phyloP scores from a whole-genome alignment of 1,140 invertebrate genomes.

The Archivesica marissinica region DNA sequence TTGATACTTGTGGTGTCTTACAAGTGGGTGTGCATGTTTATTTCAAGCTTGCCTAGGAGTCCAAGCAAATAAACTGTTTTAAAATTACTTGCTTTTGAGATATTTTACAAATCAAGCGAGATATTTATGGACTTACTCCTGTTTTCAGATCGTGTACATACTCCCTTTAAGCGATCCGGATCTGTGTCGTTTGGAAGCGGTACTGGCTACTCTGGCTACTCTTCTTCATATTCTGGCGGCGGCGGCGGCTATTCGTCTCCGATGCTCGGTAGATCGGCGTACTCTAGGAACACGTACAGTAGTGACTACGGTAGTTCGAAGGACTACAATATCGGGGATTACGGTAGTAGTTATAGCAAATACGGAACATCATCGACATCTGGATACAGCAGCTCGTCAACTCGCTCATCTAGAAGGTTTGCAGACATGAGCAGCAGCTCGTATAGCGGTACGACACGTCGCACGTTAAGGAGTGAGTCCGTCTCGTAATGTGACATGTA shows the following conservation, averaged over 20 bases:
- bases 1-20: too few relatives aligned
- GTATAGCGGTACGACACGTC: slow-evolving; percentile 19
- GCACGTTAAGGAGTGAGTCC: slow-evolving; percentile 46
- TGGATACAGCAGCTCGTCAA: neutral
- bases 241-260: neutral
- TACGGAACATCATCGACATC: slow-evolving; percentile 31
- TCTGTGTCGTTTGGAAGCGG: slow-evolving; percentile 19
- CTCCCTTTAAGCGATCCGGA: slow-evolving; percentile 61
- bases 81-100: too few relatives aligned
- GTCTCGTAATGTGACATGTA: slow-evolving; percentile 44
- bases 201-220: neutral
- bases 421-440: neutral
- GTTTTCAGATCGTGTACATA: slow-evolving; percentile 68
- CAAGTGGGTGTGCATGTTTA: too few relatives aligned
- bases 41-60: too few relatives aligned
- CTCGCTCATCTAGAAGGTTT: slow-evolving; percentile 34
- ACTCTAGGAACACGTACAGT: neutral
- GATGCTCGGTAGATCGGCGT: neutral
- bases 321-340: neutral
- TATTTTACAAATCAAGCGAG: too few relatives aligned
- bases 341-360: neutral
- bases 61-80: too few relatives aligned
- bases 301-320: slow-evolving; percentile 18
- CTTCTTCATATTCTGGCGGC: slow-evolving; percentile 63
- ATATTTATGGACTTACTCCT: too few relatives aligned